phyloP scores from a whole-genome alignment of 2,888 invertebrate genomes.

The Luperina nickerlii region DNA sequence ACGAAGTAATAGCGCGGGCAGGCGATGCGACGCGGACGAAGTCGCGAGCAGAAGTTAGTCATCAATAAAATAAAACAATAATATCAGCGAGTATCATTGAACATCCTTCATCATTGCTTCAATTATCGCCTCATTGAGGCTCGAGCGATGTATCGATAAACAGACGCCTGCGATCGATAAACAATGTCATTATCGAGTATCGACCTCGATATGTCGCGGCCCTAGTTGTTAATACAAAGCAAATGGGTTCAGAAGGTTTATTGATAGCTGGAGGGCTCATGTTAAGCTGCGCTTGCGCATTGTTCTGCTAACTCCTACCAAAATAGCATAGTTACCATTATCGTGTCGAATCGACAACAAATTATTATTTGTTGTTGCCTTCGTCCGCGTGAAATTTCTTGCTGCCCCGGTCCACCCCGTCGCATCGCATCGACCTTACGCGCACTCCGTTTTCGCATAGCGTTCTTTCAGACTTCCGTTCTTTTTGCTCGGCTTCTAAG shows the following conservation, averaged over 20 bases:
- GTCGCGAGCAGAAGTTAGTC: neutral
- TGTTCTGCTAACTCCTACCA: neutral
- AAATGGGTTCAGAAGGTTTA: slow-evolving; percentile 44
- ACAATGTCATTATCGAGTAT: slow-evolving; percentile 61
- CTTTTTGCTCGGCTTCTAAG: too few species aligned
- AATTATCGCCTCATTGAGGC: slow-evolving; percentile 53
- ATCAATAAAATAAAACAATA: slow-evolving; percentile 49
- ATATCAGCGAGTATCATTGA: slow-evolving; percentile 34
- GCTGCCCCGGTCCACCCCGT: too few species aligned
- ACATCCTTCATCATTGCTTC: slow-evolving; percentile 53
- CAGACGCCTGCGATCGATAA: slow-evolving; percentile 60
- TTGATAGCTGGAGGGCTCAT: slow-evolving; percentile 14
- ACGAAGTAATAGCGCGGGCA: neutral
- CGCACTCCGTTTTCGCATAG: too few species aligned
- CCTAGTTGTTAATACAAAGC: slow-evolving; percentile 32
- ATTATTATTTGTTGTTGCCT: neutral
- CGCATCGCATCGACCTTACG: too few species aligned
- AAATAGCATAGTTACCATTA: neutral
- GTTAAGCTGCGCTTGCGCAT: neutral
- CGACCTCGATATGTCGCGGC: slow-evolving; percentile 61
- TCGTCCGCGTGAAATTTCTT: too few species aligned
- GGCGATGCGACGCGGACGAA: neutral
- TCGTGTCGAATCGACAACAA: neutral
- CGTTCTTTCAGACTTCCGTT: too few species aligned
- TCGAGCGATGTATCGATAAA: slow-evolving; percentile 52